These are phyloP conservation scores for Buathra laborator DNA, from an alignment of 2,888 invertebrate species.

Conservation along the genomic window DNA sequence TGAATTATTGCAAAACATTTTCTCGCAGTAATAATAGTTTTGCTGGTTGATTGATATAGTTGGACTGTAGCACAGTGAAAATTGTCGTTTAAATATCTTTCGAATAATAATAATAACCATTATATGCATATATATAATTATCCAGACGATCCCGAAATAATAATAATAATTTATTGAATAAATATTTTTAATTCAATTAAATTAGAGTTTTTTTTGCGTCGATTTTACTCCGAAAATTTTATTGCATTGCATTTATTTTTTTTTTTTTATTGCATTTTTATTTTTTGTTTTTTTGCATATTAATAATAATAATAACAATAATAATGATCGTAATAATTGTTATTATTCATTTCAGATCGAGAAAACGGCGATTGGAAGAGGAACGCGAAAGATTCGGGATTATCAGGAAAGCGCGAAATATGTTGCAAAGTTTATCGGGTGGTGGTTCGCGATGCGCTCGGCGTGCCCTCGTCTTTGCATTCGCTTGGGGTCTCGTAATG, in stretches of 20 bases:
- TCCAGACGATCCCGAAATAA: not conserved
- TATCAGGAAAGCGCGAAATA: conserved; percentile 53
- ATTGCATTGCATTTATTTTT: no score
- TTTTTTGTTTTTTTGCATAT: no score
- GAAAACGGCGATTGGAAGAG: not conserved
- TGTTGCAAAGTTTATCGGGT: conserved; percentile 77
- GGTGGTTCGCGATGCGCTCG: conserved; percentile 85
- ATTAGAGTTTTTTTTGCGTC: no score
- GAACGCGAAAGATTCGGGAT: not conserved
- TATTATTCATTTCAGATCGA: not conserved
- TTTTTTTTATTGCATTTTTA: no score
- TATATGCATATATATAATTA: not conserved
- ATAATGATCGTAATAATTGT: not conserved
- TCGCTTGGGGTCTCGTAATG: conserved; percentile 86
- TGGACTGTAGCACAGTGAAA: not conserved
- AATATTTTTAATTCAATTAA: no score
- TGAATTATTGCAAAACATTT: conserved; percentile 4
- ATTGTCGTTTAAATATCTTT: not conserved
- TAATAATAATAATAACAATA: no score
- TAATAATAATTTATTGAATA: not conserved
- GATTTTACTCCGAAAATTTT: no score
- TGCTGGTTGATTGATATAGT: not conserved
- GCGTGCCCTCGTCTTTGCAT: conserved; percentile 84
- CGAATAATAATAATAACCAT: not conserved
- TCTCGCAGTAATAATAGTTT: conserved; percentile 6